Base-by-base conservation (phyloP, 2,888 invertebrate genomes). In the Lycaena phlaeas region DNA sequence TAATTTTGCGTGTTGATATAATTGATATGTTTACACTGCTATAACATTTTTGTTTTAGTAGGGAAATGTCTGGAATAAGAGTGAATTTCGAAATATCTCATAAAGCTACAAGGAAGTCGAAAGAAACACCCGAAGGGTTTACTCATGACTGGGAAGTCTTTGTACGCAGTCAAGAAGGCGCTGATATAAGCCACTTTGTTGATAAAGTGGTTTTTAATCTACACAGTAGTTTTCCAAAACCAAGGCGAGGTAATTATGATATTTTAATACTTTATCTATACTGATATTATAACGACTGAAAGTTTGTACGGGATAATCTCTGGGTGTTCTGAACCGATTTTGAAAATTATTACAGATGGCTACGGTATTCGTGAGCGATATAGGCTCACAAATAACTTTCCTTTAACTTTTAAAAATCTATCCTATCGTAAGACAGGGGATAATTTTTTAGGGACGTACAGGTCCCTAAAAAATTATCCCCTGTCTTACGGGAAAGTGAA, bases 91-190 rank as follows among this genome's bases (percentile, higher is more conserved):
- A 97, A 86, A 92, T 97, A 70, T 97, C 97, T 51, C 97, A 98
- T 78, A 89, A 90, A 74, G 95, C 97, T 51, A 88, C 90, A 46
- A 70, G 95, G 54, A 90, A 93, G 61, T 89, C 90, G 40, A 93
- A 93, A 68, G 89, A 89, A 57, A 95, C 96, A 9, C 89, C 90
- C 14, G 94, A 96, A 68, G 97, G 96, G 34, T 97, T 94, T 69
- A 98, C 97, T 54, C 98, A 98, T 82, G 97, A 98, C 72, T 98
- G 98, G 98, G 94, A 95, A 73, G 91, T 98, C 40, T 97, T 93
- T 82, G 95, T 98, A 14, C 88, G 93, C 61, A 97, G 97, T 40
- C 89, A 90, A 52, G 95, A 96, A 64, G 92, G 92, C 54, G 90
- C 92, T 51, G 93, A 94, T 64, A 94, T 98, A 57, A 91, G 93